Evolutionary conservation across 2,797 vertebrate species (phyloP), one percentile per base, ranked within the genome.

Genomic region (Hydrolagus colliei): DNA sequence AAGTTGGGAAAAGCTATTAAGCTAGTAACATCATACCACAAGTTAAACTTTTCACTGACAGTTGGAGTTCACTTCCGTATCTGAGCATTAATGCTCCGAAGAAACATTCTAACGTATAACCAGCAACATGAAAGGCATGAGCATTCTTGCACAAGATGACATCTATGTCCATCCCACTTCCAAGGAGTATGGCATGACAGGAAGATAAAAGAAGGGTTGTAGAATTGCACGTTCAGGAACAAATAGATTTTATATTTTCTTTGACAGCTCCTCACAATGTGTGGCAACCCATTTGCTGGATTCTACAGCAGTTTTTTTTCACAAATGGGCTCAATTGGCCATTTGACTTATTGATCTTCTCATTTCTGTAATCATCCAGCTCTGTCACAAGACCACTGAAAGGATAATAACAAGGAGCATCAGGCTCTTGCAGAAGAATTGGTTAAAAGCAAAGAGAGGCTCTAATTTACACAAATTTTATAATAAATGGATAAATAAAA

Each of bases 281-380:
- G 68, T 84, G 86, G 71, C 76, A 79, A 67, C 86, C 67, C 78
- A 86, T 86, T 86, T 86, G 52, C 86, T 71, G 41, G 22, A 86
- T 77, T 68, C 78, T 76, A 79, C 63, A 75, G 86, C 75, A 79
- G 63, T 72, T 68, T 68, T 86, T 27, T 27, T 27, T 27, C 27
- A 27, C 86, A 82, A 86, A 86, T 79, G 82, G 86, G 67, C 79
- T 72, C 86, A 86, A 86, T 80, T 86, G 86, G 86, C 78, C 86
- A 86, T 86, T 73, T 82, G 86, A 86, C 78, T 82, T 82, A 86
- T 80, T 82, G 86, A 86, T 86, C 72, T 73, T 68, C 52, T 86
- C 86, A 86, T 80, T 82, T 78, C 78, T 73, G 78, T 82, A 75
- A 80, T 86, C 86, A 86, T 86, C 79, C 61, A 86, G 79, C 35